Percentiles rank a stretch among this genome's conserved stretches.
Conservation (phyloP, 1,140 invertebrate genomes). For the Panagrolaimus sp. region DNA sequence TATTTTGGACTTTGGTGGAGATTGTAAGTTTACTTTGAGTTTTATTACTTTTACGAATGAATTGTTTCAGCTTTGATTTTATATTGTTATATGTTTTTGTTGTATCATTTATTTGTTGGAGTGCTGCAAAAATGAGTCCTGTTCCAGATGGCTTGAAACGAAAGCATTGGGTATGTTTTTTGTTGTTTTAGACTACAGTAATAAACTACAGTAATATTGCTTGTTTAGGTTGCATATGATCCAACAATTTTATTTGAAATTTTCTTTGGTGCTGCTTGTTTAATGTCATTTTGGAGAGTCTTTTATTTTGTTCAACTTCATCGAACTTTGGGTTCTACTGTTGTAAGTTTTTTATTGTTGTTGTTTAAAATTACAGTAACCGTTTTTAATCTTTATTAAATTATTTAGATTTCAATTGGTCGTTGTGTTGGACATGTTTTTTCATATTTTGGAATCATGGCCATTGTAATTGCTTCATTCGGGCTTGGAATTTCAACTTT, state of each 20-base stretch:
- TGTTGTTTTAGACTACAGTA: too few relatives aligned
- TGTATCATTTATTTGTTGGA: slow-evolving; percentile 18
- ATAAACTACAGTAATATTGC: neutral
- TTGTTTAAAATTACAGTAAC: neutral
- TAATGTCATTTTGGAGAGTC: slow-evolving; percentile 30
- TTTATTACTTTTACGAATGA: neutral
- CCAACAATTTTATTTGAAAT: slow-evolving; percentile 38
- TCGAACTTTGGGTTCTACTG: slow-evolving; percentile 40
- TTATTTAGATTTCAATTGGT: slow-evolving; percentile 47
- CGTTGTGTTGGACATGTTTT: slow-evolving; percentile 38
- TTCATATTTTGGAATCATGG: slow-evolving; percentile 44
- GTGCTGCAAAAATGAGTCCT: neutral
- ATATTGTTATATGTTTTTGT: slow-evolving; percentile 27
- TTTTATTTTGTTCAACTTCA: slow-evolving; percentile 44
- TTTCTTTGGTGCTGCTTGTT: slow-evolving; percentile 31
- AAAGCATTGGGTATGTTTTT: slow-evolving; percentile 1
- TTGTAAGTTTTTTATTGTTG: slow-evolving; percentile 28
- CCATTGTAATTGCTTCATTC: slow-evolving; percentile 37
- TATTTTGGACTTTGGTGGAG: slow-evolving; percentile 46
- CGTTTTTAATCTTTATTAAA: neutral
- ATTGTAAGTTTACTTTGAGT: slow-evolving; percentile 27
- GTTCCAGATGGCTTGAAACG: neutral
- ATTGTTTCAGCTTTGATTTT: slow-evolving; percentile 18
- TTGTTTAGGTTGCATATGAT: slow-evolving; percentile 17
- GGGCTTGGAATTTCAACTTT: slow-evolving; percentile 42